Evolutionary conservation across 2,888 invertebrate species (phyloP), one percentile per base, ranked within the genome.

Genomic region (Amphipyra tragopoginis): DNA sequence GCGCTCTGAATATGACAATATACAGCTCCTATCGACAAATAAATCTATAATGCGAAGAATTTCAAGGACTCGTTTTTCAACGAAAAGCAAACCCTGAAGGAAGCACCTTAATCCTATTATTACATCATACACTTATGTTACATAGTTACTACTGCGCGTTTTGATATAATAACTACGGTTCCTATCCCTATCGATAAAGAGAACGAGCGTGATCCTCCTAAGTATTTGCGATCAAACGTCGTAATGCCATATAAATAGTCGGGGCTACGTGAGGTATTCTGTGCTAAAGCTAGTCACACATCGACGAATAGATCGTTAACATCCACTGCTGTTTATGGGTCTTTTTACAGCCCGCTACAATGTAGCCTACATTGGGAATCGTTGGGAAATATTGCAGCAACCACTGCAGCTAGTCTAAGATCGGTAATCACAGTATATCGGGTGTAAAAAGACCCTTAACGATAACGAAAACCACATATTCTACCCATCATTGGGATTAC

Each of bases 151-250:
- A n/a, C 13, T 36, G 10, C n/a, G 13, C 11, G 13, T 13, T 9
- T 36, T 21, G 3, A 42, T 39, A 34, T 15, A 38, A 34, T 13
- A 42, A 26, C 21, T 50, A 10, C 39, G 8, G 3, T 21, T 0
- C 9, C 9, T 15, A 34, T 11, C 5, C 5, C 5, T 15, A 10
- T 8, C 26, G 9, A 29, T 36, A 29, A 44, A 44, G 11, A 6
- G 2, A 39, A 48, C 7, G 34, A 43, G 33, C 38, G 33, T 45
- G 47, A 60, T 49, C 11, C 9, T 51, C 26, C 50, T 51, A 42
- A 57, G 64, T 55, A 61, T 40, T 52, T 45, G 36, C 14, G 34
- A 53, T 49, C 54, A 43, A 48, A 38, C 45, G n/a, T 42, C 39
- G n/a, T 56, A 45, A 54, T 53, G 14, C 15, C 21, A 47, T 15